phyloP scores from a whole-genome alignment of 2,888 invertebrate genomes.

The Seira musarum region DNA sequence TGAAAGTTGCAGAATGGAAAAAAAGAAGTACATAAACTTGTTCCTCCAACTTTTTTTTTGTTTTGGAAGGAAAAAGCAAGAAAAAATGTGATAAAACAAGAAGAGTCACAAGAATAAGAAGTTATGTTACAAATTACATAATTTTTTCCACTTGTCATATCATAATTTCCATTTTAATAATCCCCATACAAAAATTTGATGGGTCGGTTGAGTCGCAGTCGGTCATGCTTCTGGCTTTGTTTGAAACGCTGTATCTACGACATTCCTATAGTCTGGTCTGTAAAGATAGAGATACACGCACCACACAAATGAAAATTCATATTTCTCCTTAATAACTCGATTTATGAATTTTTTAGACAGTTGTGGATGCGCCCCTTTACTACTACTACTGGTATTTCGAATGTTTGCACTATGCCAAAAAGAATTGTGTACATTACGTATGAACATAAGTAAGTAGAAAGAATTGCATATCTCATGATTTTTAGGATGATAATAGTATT shows the following conservation, averaged over 20 bases:
- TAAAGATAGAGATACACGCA: no score
- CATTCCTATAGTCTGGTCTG: no score
- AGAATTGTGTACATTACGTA: no score
- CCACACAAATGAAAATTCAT: background rate
- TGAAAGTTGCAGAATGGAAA: background rate
- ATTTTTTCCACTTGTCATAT: slow-evolving; percentile 41
- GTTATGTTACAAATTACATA: slow-evolving; percentile 40
- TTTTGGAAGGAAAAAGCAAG: slow-evolving; percentile 14
- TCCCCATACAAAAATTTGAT: slow-evolving; percentile 35
- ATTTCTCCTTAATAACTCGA: background rate
- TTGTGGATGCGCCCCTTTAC: background rate
- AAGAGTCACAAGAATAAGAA: background rate
- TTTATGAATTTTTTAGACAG: background rate
- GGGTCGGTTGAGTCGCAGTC: slow-evolving; percentile 33
- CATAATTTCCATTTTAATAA: slow-evolving; percentile 35
- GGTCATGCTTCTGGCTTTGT: no score
- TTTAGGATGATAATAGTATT: no score
- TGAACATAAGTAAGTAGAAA: no score
- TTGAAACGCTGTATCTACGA: no score
- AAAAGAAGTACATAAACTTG: slow-evolving; percentile 19
- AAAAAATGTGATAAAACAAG: background rate
- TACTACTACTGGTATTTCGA: background rate
- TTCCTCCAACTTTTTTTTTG: slow-evolving; percentile 6
- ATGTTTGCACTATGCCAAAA: background rate
- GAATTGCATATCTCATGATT: no score